Percentiles rank a stretch among this genome's conserved stretches.
These are phyloP conservation scores for Scaptomyza caliginosa DNA, from an alignment of 2,888 invertebrate species.

Conservation along the genomic window DNA sequence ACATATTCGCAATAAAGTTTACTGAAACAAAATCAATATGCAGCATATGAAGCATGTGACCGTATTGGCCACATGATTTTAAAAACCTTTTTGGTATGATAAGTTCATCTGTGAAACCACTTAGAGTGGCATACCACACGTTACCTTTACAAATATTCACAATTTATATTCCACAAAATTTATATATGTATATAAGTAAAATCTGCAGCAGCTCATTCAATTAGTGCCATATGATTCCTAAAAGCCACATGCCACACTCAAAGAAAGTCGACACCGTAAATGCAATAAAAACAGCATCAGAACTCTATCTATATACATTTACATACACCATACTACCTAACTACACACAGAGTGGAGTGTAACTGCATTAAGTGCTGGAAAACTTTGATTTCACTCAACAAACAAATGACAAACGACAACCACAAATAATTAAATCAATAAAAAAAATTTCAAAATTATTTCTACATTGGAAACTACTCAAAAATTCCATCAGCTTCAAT, in stretches of 20 bases:
- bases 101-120: conserved; percentile 5
- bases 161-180: conserved; percentile 10
- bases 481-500: conserved; percentile 76
- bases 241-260: conserved; percentile 22
- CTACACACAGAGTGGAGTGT: background rate
- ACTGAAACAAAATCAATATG: background rate
- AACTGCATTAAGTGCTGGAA: conserved; percentile 31
- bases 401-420: conserved; percentile 41
- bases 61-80: background rate
- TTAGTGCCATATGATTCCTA: conserved; percentile 12
- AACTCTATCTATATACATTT: conserved; percentile 8
- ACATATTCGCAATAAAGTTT: background rate
- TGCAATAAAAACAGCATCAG: conserved; percentile 25
- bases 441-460: conserved; percentile 65
- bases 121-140: background rate
- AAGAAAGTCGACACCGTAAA: conserved; percentile 24
- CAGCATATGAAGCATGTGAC: background rate
- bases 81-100: background rate
- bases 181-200: too few relatives aligned
- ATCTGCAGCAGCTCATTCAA: conserved; percentile 18
- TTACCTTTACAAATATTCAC: conserved; percentile 4
- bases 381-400: conserved; percentile 33
- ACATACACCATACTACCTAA: too few relatives aligned
- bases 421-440: conserved; percentile 75
- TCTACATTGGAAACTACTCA: conserved; percentile 64